These are phyloP conservation scores for Polietes domitor DNA, from an alignment of 2,888 invertebrate species.

Conservation along the genomic window DNA sequence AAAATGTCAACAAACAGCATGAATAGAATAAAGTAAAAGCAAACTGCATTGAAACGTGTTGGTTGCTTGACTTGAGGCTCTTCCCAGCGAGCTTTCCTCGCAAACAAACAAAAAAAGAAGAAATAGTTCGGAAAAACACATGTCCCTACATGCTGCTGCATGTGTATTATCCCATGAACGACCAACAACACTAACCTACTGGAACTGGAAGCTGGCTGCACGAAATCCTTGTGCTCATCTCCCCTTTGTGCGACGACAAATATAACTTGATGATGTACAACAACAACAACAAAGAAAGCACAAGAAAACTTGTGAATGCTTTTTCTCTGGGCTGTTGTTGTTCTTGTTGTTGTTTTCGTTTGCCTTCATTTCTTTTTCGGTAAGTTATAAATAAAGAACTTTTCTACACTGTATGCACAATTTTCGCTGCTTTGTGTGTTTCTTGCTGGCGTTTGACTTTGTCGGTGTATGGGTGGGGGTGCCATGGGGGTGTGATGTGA, in stretches of 20 bases:
- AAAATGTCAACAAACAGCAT: constrained; percentile 55
- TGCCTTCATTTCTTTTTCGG: not conserved
- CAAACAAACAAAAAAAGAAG: not conserved
- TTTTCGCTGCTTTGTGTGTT: constrained; percentile 11
- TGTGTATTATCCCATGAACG: not conserved
- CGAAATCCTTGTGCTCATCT: constrained; percentile 11
- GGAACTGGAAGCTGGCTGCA: not conserved
- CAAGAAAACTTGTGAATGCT: not conserved
- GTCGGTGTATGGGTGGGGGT: not conserved
- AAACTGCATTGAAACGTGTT: constrained; percentile 18
- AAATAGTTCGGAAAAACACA: not conserved
- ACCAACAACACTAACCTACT: not conserved
- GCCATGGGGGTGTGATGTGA: not conserved
- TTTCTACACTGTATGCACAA: constrained; percentile 34
- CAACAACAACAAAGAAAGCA: not conserved
- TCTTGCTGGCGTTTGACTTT: not conserved
- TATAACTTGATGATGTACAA: constrained; percentile 45
- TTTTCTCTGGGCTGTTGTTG: constrained; percentile 25
- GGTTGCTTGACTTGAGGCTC: not conserved
- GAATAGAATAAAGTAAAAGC: constrained; percentile 9
- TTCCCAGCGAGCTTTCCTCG: not conserved
- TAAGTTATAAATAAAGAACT: constrained; percentile 51
- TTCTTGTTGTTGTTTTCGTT: constrained; percentile 2
- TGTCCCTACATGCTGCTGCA: constrained; percentile 11
- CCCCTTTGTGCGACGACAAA: constrained; percentile 34